Evolutionary conservation across 1,140 invertebrate species (phyloP).

Genomic region (Panonychus citri): DNA sequence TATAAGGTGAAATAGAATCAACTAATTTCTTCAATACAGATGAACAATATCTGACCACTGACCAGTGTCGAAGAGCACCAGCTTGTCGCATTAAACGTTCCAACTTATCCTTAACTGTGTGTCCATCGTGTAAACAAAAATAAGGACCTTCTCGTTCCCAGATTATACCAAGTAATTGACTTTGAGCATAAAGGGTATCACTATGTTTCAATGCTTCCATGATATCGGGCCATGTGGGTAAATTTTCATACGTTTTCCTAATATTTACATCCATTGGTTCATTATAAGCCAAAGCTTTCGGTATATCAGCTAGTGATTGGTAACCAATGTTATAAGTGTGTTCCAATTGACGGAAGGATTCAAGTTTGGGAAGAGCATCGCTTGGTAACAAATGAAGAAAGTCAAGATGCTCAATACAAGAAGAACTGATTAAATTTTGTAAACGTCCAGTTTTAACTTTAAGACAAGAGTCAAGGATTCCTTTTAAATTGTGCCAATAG

Average conservation of each 20-base stretch:
- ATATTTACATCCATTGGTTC: slow-evolving; percentile 36
- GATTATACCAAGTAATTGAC: slow-evolving; percentile 61
- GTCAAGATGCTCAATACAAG: slow-evolving; percentile 76
- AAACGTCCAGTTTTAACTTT: slow-evolving; percentile 81
- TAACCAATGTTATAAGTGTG: slow-evolving; percentile 60
- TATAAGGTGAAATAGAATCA: slow-evolving; percentile 90
- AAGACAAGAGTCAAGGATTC: slow-evolving; percentile 64
- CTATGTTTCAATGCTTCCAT: slow-evolving; percentile 40
- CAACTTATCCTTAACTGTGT: slow-evolving; percentile 16
- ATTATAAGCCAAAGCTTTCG: slow-evolving; percentile 45
- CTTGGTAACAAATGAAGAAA: slow-evolving; percentile 57
- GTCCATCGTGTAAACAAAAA: slow-evolving; percentile 38
- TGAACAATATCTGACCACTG: slow-evolving; percentile 76
- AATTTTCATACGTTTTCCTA: slow-evolving; percentile 19
- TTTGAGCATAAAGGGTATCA: slow-evolving; percentile 47
- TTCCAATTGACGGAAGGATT: slow-evolving; percentile 52
- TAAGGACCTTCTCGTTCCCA: slow-evolving; percentile 53
- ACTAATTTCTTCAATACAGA: slow-evolving; percentile 76
- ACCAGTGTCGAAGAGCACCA: slow-evolving; percentile 69
- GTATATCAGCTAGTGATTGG: slow-evolving; percentile 86
- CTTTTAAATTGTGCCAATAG: slow-evolving; percentile 90
- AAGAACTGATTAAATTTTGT: slow-evolving; percentile 69
- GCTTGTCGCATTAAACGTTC: slow-evolving; percentile 27
- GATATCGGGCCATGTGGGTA: slow-evolving; percentile 40
- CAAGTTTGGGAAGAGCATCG: slow-evolving; percentile 34